Conservation (phyloP, 2,113 vertebrate genomes). For the Pseudorasbora parva region DNA sequence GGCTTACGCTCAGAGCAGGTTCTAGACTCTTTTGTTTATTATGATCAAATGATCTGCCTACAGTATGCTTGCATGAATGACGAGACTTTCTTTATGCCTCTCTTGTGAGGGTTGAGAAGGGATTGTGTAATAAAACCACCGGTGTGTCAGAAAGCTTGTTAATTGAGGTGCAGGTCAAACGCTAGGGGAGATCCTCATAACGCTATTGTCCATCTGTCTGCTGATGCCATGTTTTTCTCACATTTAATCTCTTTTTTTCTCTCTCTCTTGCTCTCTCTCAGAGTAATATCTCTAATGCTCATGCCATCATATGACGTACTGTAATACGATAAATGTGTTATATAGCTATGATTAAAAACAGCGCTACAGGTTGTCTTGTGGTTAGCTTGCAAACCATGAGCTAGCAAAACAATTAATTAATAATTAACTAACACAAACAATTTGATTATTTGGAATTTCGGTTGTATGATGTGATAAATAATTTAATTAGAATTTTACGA, state of each 20-base stretch:
- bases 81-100: slow-evolving; percentile 1
- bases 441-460: background rate
- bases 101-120: slow-evolving; percentile 24
- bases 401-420: too few relatives aligned
- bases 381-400: background rate
- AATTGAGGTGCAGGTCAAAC: slow-evolving; percentile 36
- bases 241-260: slow-evolving; percentile 25
- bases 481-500: too few relatives aligned
- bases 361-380: background rate
- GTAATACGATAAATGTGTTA: too few relatives aligned
- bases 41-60: slow-evolving; percentile 47
- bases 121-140: slow-evolving; percentile 27
- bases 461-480: background rate
- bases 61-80: background rate
- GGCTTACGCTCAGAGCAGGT: background rate
- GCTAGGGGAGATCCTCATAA: slow-evolving; percentile 37
- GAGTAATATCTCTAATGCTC: slow-evolving; percentile 39
- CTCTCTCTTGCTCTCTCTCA: background rate
- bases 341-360: background rate
- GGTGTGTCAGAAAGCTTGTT: slow-evolving; percentile 34
- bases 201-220: slow-evolving; percentile 45
- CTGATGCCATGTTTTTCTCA: slow-evolving; percentile 37
- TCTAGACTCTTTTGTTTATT: slow-evolving; percentile 29
- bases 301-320: slow-evolving; percentile 33
- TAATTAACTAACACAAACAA: background rate